Base-by-base conservation (phyloP, 2,797 vertebrate genomes). In the Darevskia mixta region DNA sequence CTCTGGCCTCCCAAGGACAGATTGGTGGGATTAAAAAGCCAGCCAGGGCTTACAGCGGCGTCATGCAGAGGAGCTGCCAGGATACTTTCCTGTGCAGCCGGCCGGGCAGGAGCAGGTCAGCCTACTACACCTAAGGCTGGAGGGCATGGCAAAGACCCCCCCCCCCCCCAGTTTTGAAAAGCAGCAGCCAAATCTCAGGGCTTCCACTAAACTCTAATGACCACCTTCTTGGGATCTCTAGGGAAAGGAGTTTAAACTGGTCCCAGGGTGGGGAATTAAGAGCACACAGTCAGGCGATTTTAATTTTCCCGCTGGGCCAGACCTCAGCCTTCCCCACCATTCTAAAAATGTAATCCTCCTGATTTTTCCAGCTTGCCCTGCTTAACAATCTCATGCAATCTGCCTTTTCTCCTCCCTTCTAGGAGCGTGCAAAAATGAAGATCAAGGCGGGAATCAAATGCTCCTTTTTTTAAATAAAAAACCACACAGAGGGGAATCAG, bases 11-110 rank as follows among this genome's bases (percentile, higher is more conserved):
- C 86, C 67, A 73, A 80, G 77, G 78, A 82, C 86, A 82, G 86
- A 75, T 82, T 81, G 49, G 38, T 9, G 38, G 86, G 86, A 87
- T 87, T 87, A 87, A 45, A 71, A 58, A 73, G 79, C 10, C 67
- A 27, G 69, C 79, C 0, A 58, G 18, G 86, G 86, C 69, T 87
- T 87, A 87, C 1, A 8, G 27, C 41, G 23, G 35, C 32, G 79
- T 87, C 86, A 87, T 10, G 11, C 78, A 45, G 61, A 79, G 29
- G 58, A 67, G 38, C 71, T 32, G 73, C 25, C 49, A 20, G 49
- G 79, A 73, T 73, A 55, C 67, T 49, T 58, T 73, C 78, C 67
- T 27, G 4, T 15, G 5, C 41, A 73, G 79, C 64, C n/a, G 76
- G 29, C 20, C 8, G 76, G 43, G 7, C 18, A 67, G 61, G 18